Percentiles rank a stretch among this genome's conserved stretches.
These are phyloP conservation scores for Theristus sp. DNA, from an alignment of 2,888 invertebrate species.

Conservation along the genomic window DNA sequence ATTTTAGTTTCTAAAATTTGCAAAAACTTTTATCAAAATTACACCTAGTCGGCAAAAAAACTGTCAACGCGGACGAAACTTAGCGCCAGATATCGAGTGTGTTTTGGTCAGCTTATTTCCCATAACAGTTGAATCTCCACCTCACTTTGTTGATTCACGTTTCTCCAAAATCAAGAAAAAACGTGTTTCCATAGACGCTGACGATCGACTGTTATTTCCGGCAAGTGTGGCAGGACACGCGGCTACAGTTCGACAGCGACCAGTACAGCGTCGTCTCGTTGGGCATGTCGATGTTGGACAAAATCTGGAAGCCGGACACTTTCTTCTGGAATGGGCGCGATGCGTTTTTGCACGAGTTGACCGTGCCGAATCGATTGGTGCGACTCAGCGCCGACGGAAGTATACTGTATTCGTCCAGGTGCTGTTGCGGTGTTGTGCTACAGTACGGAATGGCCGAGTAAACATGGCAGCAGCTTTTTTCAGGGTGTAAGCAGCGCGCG, in stretches of 20 bases:
- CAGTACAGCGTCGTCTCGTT: constrained; percentile 39
- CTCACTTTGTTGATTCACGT: not conserved
- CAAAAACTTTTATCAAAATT: too few relatives aligned
- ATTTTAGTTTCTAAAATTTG: too few relatives aligned
- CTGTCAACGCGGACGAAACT: too few relatives aligned
- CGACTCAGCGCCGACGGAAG: constrained; percentile 70
- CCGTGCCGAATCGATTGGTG: constrained; percentile 75
- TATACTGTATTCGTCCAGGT: constrained; percentile 82
- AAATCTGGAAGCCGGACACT: constrained; percentile 87
- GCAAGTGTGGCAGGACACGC: constrained; percentile 60
- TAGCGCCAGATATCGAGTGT: too few relatives aligned
- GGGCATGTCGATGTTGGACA: constrained; percentile 58
- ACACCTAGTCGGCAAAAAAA: too few relatives aligned
- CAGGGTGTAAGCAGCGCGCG: too few relatives aligned
- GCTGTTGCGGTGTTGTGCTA: too few relatives aligned
- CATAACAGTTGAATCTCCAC: too few relatives aligned
- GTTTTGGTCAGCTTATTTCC: too few relatives aligned
- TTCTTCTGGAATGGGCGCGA: constrained; percentile 68
- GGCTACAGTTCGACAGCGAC: constrained; percentile 35
- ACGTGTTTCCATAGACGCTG: constrained; percentile 54
- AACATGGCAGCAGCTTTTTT: too few relatives aligned
- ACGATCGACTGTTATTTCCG: constrained; percentile 70
- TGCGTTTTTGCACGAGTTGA: constrained; percentile 84
- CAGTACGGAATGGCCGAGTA: too few relatives aligned
- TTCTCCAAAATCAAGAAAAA: not conserved